Base-by-base conservation (phyloP, 1,140 invertebrate species). In the Brachionus asplanchnoidis region DNA sequence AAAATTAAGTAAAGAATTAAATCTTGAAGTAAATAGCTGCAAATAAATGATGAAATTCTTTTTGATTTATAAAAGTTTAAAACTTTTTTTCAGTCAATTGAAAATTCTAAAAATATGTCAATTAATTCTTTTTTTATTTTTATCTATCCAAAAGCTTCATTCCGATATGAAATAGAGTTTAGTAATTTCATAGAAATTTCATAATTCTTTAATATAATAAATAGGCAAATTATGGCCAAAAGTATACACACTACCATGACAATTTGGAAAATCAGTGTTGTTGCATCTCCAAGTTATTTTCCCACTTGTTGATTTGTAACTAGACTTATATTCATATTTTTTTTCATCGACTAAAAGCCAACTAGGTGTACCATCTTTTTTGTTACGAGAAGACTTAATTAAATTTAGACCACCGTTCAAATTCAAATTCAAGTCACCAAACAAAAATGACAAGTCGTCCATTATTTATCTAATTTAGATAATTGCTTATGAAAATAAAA, bases 311-410 rank as follows among this genome's bases (percentile, higher is more conserved):
- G 17, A 32, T 66, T 66, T 66, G 65, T 66, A 66, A 66, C 65
- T 7, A 66, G 65, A 66, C 65, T 66, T 66, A 66, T 66, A 66
- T 32, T 66, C 26, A 66, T 66, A 66, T 66, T 66, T 66, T 66
- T 66, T 66, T 66, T 66, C 65, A 66, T 66, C 65, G 65, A 66
- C 65, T 66, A 66, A 66, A 66, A 66, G 17, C 65, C 65, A 66
- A 66, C 65, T 66, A 66, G 17, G 65, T 66, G 65, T 17, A 66
- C 65, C 65, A 66, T 66, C 65, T 66, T 66, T 66, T 66, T 66
- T 66, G 65, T 66, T 66, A 66, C 56, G 56, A 60, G n/a, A n/a
- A n/a, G n/a, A n/a, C n/a, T n/a, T n/a, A n/a, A n/a, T n/a, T n/a
- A n/a, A n/a, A n/a, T n/a, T 60, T 60, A 60, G 23, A 60, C 56